Evolutionary conservation across 2,113 vertebrate species (phyloP).

Genomic region (Vulpes ferrilata): DNA sequence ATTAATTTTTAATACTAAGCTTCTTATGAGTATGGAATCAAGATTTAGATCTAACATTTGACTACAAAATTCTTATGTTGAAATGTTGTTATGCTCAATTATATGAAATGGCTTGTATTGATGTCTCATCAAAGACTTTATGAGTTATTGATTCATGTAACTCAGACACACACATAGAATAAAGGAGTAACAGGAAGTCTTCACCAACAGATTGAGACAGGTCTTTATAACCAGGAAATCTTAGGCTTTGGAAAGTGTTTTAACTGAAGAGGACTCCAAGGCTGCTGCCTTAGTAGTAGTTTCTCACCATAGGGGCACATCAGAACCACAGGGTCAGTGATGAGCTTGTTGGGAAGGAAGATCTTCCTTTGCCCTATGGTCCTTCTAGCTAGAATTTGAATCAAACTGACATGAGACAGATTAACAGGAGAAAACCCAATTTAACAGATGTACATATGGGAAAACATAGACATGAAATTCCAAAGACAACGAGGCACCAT

Average conservation of each 20-base stretch:
- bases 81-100: neutral
- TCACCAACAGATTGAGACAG: constrained; percentile 8
- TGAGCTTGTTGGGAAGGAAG: neutral
- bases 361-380: neutral
- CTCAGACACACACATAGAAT: neutral
- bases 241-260: neutral
- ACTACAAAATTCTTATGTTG: neutral
- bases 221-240: neutral
- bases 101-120: neutral
- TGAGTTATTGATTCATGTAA: neutral
- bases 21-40: neutral
- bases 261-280: neutral
- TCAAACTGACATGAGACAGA: neutral
- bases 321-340: neutral
- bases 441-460: neutral
- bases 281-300: neutral
- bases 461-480: neutral
- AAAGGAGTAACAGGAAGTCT: constrained; percentile 13
- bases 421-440: neutral
- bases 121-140: neutral
- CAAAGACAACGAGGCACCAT: neutral
- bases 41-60: neutral
- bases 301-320: neutral
- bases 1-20: neutral
- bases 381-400: neutral